phyloP scores from a whole-genome alignment of 2,797 vertebrate species.

The Acropternis orthonyx region DNA sequence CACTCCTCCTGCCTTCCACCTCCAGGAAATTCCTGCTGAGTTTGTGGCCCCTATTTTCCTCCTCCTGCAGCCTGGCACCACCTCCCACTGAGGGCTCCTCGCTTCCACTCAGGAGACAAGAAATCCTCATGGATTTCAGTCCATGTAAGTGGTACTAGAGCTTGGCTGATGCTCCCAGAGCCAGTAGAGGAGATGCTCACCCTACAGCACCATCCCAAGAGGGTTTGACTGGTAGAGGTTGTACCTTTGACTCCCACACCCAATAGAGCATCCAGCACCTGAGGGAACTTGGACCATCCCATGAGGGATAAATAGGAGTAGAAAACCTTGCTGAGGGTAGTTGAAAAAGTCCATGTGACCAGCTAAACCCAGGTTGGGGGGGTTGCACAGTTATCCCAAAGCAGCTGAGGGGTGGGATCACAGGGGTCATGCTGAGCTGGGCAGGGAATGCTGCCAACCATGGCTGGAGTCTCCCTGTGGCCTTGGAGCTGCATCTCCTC shows the following conservation, averaged over 20 bases:
- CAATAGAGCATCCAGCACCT: accelerated
- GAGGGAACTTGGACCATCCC: not conserved
- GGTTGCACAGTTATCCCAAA: not conserved
- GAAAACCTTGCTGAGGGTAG: not conserved
- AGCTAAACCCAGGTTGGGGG: not conserved
- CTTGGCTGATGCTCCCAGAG: not conserved
- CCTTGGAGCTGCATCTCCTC: not conserved
- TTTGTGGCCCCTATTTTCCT: not conserved
- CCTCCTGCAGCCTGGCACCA: not conserved
- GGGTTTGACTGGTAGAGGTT: not conserved
- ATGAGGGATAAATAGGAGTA: not conserved
- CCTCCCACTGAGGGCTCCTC: not conserved
- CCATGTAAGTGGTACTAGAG: not conserved
- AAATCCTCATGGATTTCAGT: not conserved
- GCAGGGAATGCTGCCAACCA: not conserved
- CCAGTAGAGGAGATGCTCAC: not conserved
- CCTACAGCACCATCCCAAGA: not conserved
- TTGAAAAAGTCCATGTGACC: not conserved
- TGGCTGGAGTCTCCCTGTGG: not conserved
- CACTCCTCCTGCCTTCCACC: not conserved
- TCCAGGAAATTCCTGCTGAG: not conserved
- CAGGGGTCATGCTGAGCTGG: not conserved
- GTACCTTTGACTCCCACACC: not conserved
- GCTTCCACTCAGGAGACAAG: not conserved
- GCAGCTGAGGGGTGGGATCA: not conserved